Base-by-base conservation (phyloP, 37 sponge, comb jelly and placozoan species). In the Mnemiopsis leidyi region DNA sequence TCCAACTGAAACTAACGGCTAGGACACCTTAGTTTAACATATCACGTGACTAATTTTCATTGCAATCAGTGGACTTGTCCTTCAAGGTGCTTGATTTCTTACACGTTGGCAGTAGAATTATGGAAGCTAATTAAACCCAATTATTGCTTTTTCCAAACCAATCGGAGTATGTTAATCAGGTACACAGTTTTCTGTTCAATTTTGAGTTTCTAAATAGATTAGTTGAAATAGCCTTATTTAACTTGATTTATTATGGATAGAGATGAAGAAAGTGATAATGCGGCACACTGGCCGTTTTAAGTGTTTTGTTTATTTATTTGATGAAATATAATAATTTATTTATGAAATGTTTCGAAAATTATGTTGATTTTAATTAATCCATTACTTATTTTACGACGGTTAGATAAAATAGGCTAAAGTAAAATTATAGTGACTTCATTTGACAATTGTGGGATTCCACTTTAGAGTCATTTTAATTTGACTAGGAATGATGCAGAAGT, bases 261-360 rank as follows among this genome's bases (percentile, higher is more conserved):
- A 13, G 13, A 18, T 13, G 13, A 48, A 18, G 61, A 48, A 48
- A 48, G 61, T 18, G 13, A 48, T 5, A 18, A 48, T 48, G 9
- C 9, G 5, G 61, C 13, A 13, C 61, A 48, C 13, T 5, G 61
- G 61, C 61, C 5, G 61, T 48, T 48, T 48, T 77, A 16, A 77
- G 79, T 77, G 79, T 77, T 31, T 77, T 26, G 32, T 77, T 77
- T 77, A 77, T 77, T 77, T 77, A 77, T 77, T 77, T 77, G 79
- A 77, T 77, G 79, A 77, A 77, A 77, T 77, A 77, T 32, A 77
- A 34, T 77, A 77, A 77, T 77, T 77, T 77, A 77, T 77, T 77
- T 77, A 77, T 77, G 34, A 34, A 77, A 77, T 77, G 79, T 77
- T 77, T 77, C 18, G 32, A 77, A 77, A 31, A 16, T 31, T 34